Base-by-base conservation (phyloP, 2,888 invertebrate species). In the Limnephilus rhombicus region DNA sequence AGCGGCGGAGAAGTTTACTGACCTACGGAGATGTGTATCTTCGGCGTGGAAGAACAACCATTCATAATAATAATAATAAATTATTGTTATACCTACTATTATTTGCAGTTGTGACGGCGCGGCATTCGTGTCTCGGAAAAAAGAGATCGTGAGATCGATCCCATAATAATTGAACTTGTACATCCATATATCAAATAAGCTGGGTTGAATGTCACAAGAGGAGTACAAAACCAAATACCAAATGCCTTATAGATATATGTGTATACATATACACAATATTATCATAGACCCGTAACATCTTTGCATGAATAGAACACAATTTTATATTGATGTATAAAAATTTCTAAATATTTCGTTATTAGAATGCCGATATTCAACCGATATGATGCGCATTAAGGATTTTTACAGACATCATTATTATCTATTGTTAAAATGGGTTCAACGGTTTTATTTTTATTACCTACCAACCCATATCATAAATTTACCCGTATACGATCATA, bases 141-240 rank as follows among this genome's bases (percentile, higher is more conserved):
- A 18, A 41, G 80, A 68, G 88, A 89, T 89, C 88, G 88, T 89
- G 88, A 89, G 88, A 89, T 41, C 29, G 68, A 89, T 80, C 88
- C n/a, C 88, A 45, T 89, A 80, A 89, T 87, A 31, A 85, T 86
- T 86, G 86, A 86, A 86, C 86, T 86, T 86, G 86, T 86, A 53
- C 49, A 18, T 13, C 15, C 82, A 82, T 82, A 68, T 68, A 68
- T 68, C 68, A 68, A 68, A 68, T 68, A n/a, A 24, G 68, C n/a
- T n/a, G 68, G 68, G n/a, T 68, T 68, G 68, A 68, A 68, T 68
- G 68, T 68, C 68, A 68, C 68, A 68, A 68, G 68, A 68, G 68
- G 24, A 68, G 24, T 18, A 68, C 68, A 68, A 24, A 68, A n/a
- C 68, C 24, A 18, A 68, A 18, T 68, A 18, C 2, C 68, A 68